Conservation (phyloP, 2,888 invertebrate species). For the Polydesmus complanatus region DNA sequence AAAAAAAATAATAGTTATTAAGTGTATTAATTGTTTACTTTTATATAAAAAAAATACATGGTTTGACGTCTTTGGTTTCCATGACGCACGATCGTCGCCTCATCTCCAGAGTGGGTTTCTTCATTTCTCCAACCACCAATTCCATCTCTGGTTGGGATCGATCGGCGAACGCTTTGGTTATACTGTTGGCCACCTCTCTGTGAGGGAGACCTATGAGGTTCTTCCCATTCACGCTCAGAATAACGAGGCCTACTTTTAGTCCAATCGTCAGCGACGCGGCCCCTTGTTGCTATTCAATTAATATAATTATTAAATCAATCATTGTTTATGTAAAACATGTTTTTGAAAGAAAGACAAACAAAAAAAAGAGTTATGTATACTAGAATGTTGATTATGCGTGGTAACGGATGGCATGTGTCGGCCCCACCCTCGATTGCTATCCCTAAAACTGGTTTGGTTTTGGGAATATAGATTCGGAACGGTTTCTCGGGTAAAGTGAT, state of each 20-base stretch:
- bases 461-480: slow-evolving; percentile 72
- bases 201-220: slow-evolving; percentile 58
- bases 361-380: slow-evolving; percentile 41
- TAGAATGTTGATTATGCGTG: slow-evolving; percentile 90
- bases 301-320: too few species aligned
- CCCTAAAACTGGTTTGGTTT: slow-evolving; percentile 85
- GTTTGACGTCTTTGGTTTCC: slow-evolving; percentile 13
- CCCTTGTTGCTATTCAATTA: slow-evolving; percentile 64
- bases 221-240: slow-evolving; percentile 76
- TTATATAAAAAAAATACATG: background rate
- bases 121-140: slow-evolving; percentile 53
- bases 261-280: slow-evolving; percentile 87
- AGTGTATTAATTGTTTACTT: background rate
- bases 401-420: slow-evolving; percentile 86
- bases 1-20: background rate
- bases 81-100: slow-evolving; percentile 16
- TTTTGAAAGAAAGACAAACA: too few species aligned
- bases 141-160: slow-evolving; percentile 76
- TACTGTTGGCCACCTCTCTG: slow-evolving; percentile 78
- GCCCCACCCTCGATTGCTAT: slow-evolving; percentile 96
- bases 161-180: slow-evolving; percentile 85
- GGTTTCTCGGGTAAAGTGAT: slow-evolving; percentile 18
- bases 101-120: slow-evolving; percentile 16
- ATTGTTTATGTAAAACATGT: too few species aligned
- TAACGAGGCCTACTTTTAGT: slow-evolving; percentile 83